Base-by-base conservation (phyloP, 2,797 vertebrate genomes). In the Malurus leucopterus region DNA sequence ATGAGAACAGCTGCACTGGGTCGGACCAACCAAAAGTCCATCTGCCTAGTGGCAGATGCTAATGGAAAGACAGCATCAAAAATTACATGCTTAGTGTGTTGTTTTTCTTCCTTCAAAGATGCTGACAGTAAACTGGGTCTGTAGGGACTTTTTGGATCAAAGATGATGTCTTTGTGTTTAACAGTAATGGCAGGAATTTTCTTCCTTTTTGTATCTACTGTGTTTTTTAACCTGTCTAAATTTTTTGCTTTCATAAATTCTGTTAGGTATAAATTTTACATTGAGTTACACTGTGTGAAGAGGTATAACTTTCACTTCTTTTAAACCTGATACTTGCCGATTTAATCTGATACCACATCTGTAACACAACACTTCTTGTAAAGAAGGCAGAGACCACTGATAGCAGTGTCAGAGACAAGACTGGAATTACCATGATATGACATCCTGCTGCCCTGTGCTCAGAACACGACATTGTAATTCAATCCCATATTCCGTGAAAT, bases 1-100 rank as follows among this genome's bases (percentile, higher is more conserved):
- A 23, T 34, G 26, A 58, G 13, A 69, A 59, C 67, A 81, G 29
- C 44, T 65, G 34, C 30, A 24, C 11, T 62, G 18, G 2, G 1
- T 72, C 0, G 0, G 13, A 49, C 21, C 7, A 14, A 49, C 21
- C 7, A 13, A 11, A 62, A 72, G 23, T 77, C 21, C 8, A 1
- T 70, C 36, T 89, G 34, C 47, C n/a, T 74, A 50, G 13, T n/a
- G 15, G 17, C 51, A 69, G 20, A 34, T 50, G 9, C 26, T 30
- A 32, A 4, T 57, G 24, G 51, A 57, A 85, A 65, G 47, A 51
- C 9, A 24, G 11, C 4, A 44, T 72, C 23, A 57, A 61, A 50
- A 63, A 44, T 10, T 2, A n/a, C 8, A 4, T 21, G 8, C 6
- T 3, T 19, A 27, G 3, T 44, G 30, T 44, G 13, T 73, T 64